Percentiles rank a stretch among this genome's conserved stretches.
Conservation (phyloP, 2,888 invertebrate species). For the Mesorhabditis sp. region DNA sequence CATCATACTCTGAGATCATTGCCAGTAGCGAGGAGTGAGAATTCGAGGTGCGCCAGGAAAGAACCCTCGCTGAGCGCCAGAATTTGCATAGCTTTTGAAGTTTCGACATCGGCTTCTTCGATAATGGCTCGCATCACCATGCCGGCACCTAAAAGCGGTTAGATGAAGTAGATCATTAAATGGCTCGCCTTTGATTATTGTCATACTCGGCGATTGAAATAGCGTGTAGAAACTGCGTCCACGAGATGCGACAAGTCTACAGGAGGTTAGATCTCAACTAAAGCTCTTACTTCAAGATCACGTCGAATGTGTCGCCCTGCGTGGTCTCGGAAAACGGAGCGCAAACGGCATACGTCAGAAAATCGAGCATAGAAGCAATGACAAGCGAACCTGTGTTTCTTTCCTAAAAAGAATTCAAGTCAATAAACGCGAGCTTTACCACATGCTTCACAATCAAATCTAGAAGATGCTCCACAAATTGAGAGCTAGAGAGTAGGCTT, state of each 20-base stretch:
- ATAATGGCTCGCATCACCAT: constrained; percentile 93
- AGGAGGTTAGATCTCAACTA: constrained; percentile 66
- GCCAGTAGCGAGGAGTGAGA: constrained; percentile 80
- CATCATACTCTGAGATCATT: constrained; percentile 69
- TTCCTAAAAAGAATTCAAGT: constrained; percentile 66
- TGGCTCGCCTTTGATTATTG: constrained; percentile 83
- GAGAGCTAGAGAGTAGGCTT: constrained; percentile 76
- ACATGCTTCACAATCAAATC: constrained; percentile 92
- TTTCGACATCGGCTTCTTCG: constrained; percentile 89
- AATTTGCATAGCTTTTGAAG: constrained; percentile 85
- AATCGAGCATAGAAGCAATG: constrained; percentile 94
- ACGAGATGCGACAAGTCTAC: constrained; percentile 87
- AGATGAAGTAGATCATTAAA: background rate
- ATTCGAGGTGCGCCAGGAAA: constrained; percentile 82
- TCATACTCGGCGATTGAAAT: constrained; percentile 89
- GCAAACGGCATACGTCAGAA: constrained; percentile 92
- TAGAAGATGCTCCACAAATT: constrained; percentile 85
- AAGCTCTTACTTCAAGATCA: constrained; percentile 23
- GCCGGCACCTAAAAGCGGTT: constrained; percentile 68
- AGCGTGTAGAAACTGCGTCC: constrained; percentile 86
- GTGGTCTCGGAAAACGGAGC: constrained; percentile 99
- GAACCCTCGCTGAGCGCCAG: constrained; percentile 94
- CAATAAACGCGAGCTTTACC: constrained; percentile 66
- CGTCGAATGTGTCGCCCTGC: constrained; percentile 81
- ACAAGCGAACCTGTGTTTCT: constrained; percentile 91